Conservation (phyloP, 2,113 vertebrate genomes). For the Dermatemys mawii region DNA sequence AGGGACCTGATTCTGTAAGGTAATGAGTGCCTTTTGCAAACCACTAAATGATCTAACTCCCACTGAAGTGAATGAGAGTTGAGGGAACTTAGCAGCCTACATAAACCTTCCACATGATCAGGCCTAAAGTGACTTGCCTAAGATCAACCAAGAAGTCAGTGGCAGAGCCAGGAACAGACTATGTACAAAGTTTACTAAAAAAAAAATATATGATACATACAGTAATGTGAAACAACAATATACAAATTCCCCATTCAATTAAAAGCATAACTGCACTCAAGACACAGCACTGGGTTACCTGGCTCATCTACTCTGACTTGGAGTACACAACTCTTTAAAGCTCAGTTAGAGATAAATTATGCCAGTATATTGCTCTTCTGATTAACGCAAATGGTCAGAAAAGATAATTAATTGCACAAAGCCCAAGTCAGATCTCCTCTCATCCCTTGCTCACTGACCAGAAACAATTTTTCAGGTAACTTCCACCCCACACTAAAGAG, state of each 20-base stretch:
- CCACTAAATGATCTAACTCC: background rate
- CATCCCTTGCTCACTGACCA: background rate
- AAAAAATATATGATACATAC: background rate
- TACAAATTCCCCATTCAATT: background rate
- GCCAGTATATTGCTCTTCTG: background rate
- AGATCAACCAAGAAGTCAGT: background rate
- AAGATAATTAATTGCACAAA: background rate
- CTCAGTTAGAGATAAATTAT: background rate
- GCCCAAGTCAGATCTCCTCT: background rate
- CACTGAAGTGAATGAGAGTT: background rate
- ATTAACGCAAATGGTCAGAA: background rate
- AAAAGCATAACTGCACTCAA: background rate
- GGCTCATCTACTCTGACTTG: background rate
- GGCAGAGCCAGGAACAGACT: background rate
- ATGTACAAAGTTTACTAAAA: background rate
- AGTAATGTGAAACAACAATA: background rate
- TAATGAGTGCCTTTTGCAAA: background rate
- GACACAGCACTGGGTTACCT: background rate
- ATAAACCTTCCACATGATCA: background rate
- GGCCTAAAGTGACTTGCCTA: background rate
- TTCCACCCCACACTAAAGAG: background rate
- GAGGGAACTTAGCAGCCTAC: background rate
- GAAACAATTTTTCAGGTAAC: background rate
- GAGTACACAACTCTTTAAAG: background rate
- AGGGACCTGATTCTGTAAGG: background rate